phyloP scores from a whole-genome alignment of 92 coral and sea anemone genomes.

The Heliopora coerulea region DNA sequence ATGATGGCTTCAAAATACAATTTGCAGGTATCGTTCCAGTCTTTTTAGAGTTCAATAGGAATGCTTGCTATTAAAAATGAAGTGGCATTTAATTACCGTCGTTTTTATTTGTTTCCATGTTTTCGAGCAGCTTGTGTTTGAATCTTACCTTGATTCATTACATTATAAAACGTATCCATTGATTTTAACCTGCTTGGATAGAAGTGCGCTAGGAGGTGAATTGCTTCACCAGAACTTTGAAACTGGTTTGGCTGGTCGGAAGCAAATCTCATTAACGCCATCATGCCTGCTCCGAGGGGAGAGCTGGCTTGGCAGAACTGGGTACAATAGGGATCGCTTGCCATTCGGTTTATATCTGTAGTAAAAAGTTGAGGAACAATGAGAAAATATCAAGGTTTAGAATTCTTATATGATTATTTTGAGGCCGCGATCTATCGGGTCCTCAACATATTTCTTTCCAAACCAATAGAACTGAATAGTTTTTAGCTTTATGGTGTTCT shows the following conservation, averaged over 20 bases:
- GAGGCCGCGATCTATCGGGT: too few relatives aligned
- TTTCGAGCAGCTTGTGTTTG: not conserved
- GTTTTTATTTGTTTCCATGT: not conserved
- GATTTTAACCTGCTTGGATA: conserved; percentile 27
- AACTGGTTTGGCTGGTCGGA: conserved; percentile 28
- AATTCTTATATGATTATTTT: too few relatives aligned
- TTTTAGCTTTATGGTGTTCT: too few relatives aligned
- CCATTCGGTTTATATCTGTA: conserved; percentile 22
- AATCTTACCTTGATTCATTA: conserved; percentile 13
- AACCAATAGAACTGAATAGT: too few relatives aligned
- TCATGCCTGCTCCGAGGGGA: conserved; percentile 28
- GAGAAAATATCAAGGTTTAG: too few relatives aligned
- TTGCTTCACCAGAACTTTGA: conserved; percentile 27
- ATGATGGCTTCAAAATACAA: too few relatives aligned
- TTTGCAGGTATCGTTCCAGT: too few relatives aligned
- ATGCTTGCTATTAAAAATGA: too few relatives aligned
- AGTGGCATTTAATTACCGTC: too few relatives aligned
- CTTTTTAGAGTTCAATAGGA: too few relatives aligned
- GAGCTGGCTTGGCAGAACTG: conserved; percentile 29
- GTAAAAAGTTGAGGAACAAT: too few relatives aligned
- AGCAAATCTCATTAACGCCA: conserved; percentile 35
- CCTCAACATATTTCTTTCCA: too few relatives aligned
- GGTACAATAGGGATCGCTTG: conserved; percentile 20
- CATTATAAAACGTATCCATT: conserved; percentile 38
- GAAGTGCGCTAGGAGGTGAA: conserved; percentile 33